Base-by-base conservation (phyloP, 2,888 invertebrate species). In the Drosophila tanythrix region DNA sequence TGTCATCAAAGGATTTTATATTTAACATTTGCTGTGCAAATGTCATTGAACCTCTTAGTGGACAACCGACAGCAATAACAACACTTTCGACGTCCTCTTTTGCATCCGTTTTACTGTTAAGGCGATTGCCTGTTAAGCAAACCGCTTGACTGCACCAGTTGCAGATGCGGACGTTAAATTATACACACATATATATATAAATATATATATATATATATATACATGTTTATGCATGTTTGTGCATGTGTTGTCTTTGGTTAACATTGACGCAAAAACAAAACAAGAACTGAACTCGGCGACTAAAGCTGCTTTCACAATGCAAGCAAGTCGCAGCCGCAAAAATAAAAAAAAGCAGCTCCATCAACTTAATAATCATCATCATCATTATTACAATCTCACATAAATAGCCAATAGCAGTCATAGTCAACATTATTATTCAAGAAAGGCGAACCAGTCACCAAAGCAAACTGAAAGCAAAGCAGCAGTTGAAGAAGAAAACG, bases 281-380 rank as follows among this genome's bases (percentile, higher is more conserved):
- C 48, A 52, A 74, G 70, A 78, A 79, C 70, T 74, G 61, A 65
- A 62, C 46, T 75, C 59, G 36, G 59, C 35, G 56, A 38, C 40
- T 52, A 64, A 70, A 38, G 35, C 64, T 53, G 80, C 76, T 79
- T 79, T 79, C 79, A 79, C 79, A 79, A 75, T 51, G 56, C 46
- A 58, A 50, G 29, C 25, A 38, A 40, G 43, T 36, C 38, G 21
- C 25, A 46, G 46, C 46, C 25, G 25, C 15, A 25, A 43, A 46
- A 15, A 21, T 18, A 40, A 38, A 61, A 55, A 55, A 65, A 29
- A 53, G 29, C 53, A 38, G 36, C 55, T 55, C 27, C n/a, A 67
- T 57, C 51, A 46, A 15, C 46, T 46, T 46, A 25, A 46, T 46
- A 46, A 46, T 46, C 21, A 46, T 46, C 13, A n/a, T n/a, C 40